Base-by-base conservation (phyloP, 1,140 invertebrate genomes). In the Euglossa dilemma region DNA sequence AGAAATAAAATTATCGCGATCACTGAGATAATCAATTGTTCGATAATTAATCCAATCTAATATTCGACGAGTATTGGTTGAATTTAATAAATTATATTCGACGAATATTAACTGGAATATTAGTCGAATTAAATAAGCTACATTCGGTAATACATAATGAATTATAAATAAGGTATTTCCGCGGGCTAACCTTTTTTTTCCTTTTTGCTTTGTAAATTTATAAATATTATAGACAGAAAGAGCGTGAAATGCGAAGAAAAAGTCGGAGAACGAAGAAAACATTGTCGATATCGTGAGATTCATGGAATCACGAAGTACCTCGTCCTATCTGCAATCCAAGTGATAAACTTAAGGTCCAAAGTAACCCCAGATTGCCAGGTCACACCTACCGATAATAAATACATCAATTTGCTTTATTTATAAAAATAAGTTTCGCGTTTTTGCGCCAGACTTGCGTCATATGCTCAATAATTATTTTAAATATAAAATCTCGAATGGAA, bases 331-430 rank as follows among this genome's bases (percentile, higher is more conserved):
- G 7, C 54, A 57, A 70, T 12, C 16, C 28, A 54, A 25, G 20
- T 20, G 78, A 80, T 80, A 73, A 80, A 72, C 25, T 50, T 47
- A 79, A 71, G 77, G 77, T 79, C 47, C 18, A 28, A 50, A 47
- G 43, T n/a, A 47, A 71, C 69, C 78, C 18, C 45, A 61, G 78
- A 73, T 80, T 80, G 47, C 4, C 57, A 23, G 59, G 57, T 72
- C 78, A 59, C 67, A 45, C 14, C 20, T 14, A 36, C 16, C 28
- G 78, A 80, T 63, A 80, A 61, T 43, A 63, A n/a, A 25, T 45
- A 20, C 28, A 14, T 6, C 3, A 73, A 80, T 61, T 56, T 43
- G 25, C 57, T 50, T 61, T 6, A n/a, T 1, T 36, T 47, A 4
- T 20, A n/a, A 45, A 61, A 61, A 25, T 59, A 59, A 59, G n/a